phyloP scores from a whole-genome alignment of 2,797 vertebrate genomes.

The Fundulus diaphanus region DNA sequence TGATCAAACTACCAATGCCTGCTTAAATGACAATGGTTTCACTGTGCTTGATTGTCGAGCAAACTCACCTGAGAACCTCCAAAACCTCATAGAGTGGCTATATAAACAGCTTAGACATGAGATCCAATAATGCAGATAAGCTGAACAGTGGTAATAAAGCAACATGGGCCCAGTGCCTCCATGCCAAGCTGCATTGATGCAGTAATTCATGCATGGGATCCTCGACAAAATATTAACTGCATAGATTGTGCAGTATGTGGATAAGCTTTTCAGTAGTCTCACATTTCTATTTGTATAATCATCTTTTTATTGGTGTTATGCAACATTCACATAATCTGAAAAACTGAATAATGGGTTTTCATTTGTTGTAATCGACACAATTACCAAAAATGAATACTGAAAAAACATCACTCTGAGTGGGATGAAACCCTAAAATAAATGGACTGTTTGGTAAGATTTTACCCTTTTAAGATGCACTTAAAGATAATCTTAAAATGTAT shows the following conservation, averaged over 20 bases:
- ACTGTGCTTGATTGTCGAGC: neutral
- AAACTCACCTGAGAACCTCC: neutral
- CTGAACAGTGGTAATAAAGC: too few species aligned
- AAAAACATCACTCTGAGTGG: too few species aligned
- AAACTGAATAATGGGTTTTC: too few species aligned
- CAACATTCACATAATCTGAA: too few species aligned
- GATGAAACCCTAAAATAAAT: too few species aligned
- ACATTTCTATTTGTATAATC: neutral
- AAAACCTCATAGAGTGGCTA: neutral
- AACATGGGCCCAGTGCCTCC: neutral
- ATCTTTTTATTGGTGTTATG: too few species aligned
- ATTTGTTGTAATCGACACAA: too few species aligned
- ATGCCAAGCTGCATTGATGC: neutral
- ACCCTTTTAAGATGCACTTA: neutral
- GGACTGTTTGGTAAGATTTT: too few species aligned
- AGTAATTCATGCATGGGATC: neutral
- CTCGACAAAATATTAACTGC: neutral
- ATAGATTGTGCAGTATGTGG: neutral
- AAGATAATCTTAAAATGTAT: constrained; percentile 12
- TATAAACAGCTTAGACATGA: neutral
- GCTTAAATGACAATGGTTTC: neutral
- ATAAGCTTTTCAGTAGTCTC: neutral
- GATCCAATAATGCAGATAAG: neutral
- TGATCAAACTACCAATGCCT: neutral
- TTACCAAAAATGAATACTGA: neutral